phyloP scores from a whole-genome alignment of 2,888 invertebrate genomes.

The Tillus elongatus region DNA sequence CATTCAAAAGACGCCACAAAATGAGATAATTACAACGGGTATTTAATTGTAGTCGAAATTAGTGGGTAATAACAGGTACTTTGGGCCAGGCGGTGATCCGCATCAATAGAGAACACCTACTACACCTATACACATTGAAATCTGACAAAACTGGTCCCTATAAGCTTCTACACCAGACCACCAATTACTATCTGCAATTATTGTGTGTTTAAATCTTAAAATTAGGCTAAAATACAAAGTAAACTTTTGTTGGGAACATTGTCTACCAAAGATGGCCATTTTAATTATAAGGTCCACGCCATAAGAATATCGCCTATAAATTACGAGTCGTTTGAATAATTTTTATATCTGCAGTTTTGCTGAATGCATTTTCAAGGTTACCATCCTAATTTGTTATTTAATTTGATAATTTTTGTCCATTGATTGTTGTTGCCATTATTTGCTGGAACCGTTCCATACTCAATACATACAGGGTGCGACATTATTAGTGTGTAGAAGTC shows the following conservation, averaged over 20 bases:
- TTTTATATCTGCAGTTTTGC: no score
- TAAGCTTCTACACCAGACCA: conserved; percentile 22
- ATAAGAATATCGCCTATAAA: conserved; percentile 23
- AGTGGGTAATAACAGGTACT: conserved; percentile 41
- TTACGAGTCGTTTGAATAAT: conserved; percentile 24
- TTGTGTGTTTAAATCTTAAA: conserved; percentile 36
- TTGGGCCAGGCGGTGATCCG: conserved; percentile 26
- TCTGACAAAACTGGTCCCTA: conserved; percentile 24
- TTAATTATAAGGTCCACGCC: conserved; percentile 26
- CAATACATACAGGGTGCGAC: no score
- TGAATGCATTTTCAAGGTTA: no score
- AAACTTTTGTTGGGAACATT: conserved; percentile 27
- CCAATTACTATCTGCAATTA: conserved; percentile 37
- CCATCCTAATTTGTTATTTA: no score
- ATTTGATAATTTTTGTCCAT: no score
- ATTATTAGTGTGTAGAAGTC: no score
- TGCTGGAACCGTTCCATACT: no score
- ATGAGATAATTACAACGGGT: conserved; percentile 40
- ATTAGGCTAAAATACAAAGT: conserved; percentile 35
- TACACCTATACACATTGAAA: neutral
- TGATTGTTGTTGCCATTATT: no score
- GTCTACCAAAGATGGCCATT: conserved; percentile 17
- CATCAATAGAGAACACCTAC: conserved; percentile 15
- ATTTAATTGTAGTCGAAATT: conserved; percentile 42
- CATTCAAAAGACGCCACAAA: conserved; percentile 39